Evolutionary conservation across 2,888 invertebrate genomes (phyloP).

Genomic region (Aricia artaxerxes): DNA sequence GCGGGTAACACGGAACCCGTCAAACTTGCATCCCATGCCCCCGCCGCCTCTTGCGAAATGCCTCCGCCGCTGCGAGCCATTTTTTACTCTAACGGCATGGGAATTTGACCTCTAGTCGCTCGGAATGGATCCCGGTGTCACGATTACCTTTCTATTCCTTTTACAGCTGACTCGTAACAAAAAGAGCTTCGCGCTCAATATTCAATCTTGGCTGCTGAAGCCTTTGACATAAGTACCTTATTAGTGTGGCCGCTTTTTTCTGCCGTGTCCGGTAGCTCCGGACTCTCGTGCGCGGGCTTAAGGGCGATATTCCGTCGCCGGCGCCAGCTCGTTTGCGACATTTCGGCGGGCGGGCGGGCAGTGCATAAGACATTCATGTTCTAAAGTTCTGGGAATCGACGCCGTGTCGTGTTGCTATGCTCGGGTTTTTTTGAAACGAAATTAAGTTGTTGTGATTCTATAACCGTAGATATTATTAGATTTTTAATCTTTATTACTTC

Average conservation of each 20-base stretch:
- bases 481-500: slow-evolving; percentile 34
- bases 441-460: slow-evolving; percentile 64
- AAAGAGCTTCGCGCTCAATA: slow-evolving; percentile 55
- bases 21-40: slow-evolving; percentile 68
- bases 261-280: background rate
- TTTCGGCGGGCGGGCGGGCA: slow-evolving; percentile 49
- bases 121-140: slow-evolving; percentile 30
- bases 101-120: slow-evolving; percentile 40
- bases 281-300: slow-evolving; percentile 6
- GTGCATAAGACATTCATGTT: slow-evolving; percentile 66
- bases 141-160: slow-evolving; percentile 60
- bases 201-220: slow-evolving; percentile 59
- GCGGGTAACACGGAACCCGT: slow-evolving; percentile 77
- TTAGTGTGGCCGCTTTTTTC: slow-evolving; percentile 49
- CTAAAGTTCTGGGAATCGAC: slow-evolving; percentile 62
- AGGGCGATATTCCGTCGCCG: slow-evolving; percentile 37
- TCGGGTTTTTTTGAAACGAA: slow-evolving; percentile 52
- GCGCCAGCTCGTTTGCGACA: slow-evolving; percentile 41
- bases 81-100: slow-evolving; percentile 42
- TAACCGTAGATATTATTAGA: slow-evolving; percentile 51
- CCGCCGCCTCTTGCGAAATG: slow-evolving; percentile 67
- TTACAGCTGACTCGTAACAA: slow-evolving; percentile 57
- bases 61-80: slow-evolving; percentile 45
- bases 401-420: slow-evolving; percentile 54
- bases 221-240: slow-evolving; percentile 62